Evolutionary conservation across 1,140 invertebrate genomes (phyloP), one percentile per base, ranked within the genome.

Genomic region (Dreissena rostriformis): DNA sequence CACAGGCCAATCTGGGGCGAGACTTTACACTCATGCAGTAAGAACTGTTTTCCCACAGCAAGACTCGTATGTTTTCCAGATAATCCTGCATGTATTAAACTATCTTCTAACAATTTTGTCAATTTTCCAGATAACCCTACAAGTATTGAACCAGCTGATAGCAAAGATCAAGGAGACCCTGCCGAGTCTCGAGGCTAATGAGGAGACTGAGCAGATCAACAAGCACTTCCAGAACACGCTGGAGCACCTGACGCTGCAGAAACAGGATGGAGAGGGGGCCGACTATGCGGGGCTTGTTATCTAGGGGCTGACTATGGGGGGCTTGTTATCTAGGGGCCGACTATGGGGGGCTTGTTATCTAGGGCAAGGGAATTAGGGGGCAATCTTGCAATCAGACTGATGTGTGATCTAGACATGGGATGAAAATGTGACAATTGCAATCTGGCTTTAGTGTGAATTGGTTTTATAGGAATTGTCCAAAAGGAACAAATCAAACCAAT

Each of bases 161-260:
- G 95, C 95, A 14, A 98, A 99, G 94, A 98, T 99, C 39, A 96
- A 96, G 85, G 97, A 98, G 89, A 97, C 98, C 91, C 93, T 99
- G 26, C 97, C 97, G 0, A 98, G 97, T 93, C 94, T 99, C 53
- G 98, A 99, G 91, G 96, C 96, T 14, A 98, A 96, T 77, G 98
- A 99, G 90, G 98, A 99, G 93, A 97, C 97, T 2, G 98, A 99
- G 91, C 98, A 99, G 94, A 98, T 99, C 84, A 97, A 97, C 75
- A 98, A 97, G 91, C 98, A 99, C 94, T 98, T 98, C 92, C 96
- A 96, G 86, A 93, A 93, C 87, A 93, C 92, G 11, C 49, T 93
- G 19, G 92, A 93, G 86, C 92, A 93, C 85, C 86, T 93, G 51
- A 88, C 91, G 63, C 73, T 87, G 14, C 83, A 84, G 61, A 86